Evolutionary conservation across 37 sponge, comb jelly and placozoan species (phyloP).

Genomic region (Amphimedon queenslandica): DNA sequence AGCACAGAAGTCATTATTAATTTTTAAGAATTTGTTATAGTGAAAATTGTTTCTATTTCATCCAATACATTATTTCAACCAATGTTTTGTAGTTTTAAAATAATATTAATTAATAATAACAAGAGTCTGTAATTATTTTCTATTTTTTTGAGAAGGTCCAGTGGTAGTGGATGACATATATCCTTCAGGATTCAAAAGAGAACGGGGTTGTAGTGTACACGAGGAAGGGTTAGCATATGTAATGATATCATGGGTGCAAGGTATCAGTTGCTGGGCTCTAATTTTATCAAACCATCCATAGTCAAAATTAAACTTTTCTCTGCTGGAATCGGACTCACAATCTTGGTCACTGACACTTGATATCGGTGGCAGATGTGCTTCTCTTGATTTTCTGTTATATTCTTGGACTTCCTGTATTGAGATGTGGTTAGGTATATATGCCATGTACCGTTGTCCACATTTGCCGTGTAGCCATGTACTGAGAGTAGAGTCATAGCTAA

Average conservation of each 20-base stretch:
- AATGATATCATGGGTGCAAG: conserved; percentile 49
- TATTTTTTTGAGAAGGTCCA: no score
- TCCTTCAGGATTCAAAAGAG: conserved; percentile 52
- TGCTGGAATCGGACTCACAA: background rate
- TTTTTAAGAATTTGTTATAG: background rate
- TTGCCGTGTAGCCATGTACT: conserved; percentile 38
- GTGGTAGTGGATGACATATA: conserved; percentile 8
- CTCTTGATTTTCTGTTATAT: conserved; percentile 4
- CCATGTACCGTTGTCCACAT: conserved; percentile 50
- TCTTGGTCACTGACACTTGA: background rate
- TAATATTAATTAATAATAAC: background rate
- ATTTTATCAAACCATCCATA: conserved; percentile 79
- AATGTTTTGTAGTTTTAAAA: background rate
- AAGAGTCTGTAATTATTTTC: background rate
- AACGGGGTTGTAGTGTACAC: conserved; percentile 29
- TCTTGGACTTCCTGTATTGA: conserved; percentile 15
- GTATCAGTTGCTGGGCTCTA: conserved; percentile 67
- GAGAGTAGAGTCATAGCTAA: conserved; percentile 53
- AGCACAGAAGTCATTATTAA: background rate
- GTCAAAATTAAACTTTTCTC: conserved; percentile 30
- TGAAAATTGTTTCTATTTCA: background rate
- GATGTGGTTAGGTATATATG: conserved; percentile 52
- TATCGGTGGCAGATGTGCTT: background rate
- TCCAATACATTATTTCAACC: background rate
- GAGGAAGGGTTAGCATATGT: conserved; percentile 72